Base-by-base conservation (phyloP, 2,113 vertebrate genomes). In the Sturnus vulgaris region DNA sequence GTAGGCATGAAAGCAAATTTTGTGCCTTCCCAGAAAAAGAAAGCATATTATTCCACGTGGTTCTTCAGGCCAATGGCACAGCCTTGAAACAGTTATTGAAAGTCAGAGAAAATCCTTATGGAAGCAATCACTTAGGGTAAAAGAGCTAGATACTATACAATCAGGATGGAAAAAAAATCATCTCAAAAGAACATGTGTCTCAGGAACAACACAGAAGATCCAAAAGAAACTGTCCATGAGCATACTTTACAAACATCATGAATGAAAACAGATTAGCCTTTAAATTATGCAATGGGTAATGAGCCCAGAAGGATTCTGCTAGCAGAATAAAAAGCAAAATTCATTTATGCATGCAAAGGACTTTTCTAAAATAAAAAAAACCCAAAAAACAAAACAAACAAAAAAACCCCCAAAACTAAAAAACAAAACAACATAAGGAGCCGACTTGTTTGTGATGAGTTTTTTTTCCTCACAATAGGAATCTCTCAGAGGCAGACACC, bases 391-490 rank as follows among this genome's bases (percentile, higher is more conserved):
- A 40, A 50, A 30, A 61, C 35, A 35, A n/a, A 25, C 37, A 7
- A 37, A 37, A 40, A 30, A 9, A 15, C 12, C 11, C 1, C 30
- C 14, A 33, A 28, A 30, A 37, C n/a, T 22, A 21, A 42, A 42
- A 12, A 42, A 42, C 40, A 42, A 50, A 30, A 61, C 35, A 30
- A n/a, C 24, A 25, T 14, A 59, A 59, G 9, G 5, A 71, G 19
- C 9, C 30, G 11, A 35, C 10, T 15, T 40, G 7, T 1, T 50
- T 64, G 16, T 25, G 31, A 23, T 31, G 8, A 13, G 0, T 0
- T 10, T 40, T 55, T 53, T 55, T 25, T 3, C 18, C 11, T 68
- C n/a, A 40, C 4, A 71, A 72, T 3, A 75, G 39, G 8, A 76
- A 68, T 22, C 33, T 79, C 23, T 30, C 63, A 39, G 25, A 92